These are phyloP conservation scores for Plagodis dolabraria DNA, from an alignment of 2,888 invertebrate species.

Conservation along the genomic window DNA sequence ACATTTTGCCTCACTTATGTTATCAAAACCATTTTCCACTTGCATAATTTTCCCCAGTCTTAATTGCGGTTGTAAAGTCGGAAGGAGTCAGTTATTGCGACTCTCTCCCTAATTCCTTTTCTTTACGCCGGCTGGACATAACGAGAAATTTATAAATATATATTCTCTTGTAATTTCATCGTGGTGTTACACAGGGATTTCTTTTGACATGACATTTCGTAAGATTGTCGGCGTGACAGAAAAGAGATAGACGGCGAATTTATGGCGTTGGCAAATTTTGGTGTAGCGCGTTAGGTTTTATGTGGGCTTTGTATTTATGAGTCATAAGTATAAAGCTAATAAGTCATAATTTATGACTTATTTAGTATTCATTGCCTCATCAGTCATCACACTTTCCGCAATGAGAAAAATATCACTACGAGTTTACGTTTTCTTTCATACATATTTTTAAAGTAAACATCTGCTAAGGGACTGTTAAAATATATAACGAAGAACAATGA, in stretches of 20 bases:
- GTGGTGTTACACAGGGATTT: conserved; percentile 24
- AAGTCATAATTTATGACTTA: no score
- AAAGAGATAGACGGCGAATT: not conserved
- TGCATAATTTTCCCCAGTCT: conserved; percentile 15
- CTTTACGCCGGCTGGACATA: conserved; percentile 26
- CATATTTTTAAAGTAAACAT: no score
- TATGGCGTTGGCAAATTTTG: no score
- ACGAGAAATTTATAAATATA: conserved; percentile 24
- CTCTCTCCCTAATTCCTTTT: conserved; percentile 24
- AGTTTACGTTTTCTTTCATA: no score
- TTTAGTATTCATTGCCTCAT: no score
- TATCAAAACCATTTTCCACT: conserved; percentile 23
- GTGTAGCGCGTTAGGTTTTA: no score
- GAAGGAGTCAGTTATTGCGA: conserved; percentile 28
- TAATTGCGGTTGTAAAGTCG: not conserved
- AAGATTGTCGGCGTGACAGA: not conserved
- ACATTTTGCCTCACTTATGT: conserved; percentile 54
- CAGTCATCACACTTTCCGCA: no score
- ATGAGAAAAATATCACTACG: no score
- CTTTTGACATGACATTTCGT: conserved; percentile 11
- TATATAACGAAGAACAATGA: no score
- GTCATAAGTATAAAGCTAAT: no score
- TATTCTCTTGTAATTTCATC: conserved; percentile 20
- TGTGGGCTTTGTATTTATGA: no score
- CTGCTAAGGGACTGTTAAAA: no score